Percentiles rank a stretch among this genome's conserved stretches.
phyloP scores from a whole-genome alignment of 30 jellyfish, hydroid and myxozoan species.

The Turritopsis dohrnii region DNA sequence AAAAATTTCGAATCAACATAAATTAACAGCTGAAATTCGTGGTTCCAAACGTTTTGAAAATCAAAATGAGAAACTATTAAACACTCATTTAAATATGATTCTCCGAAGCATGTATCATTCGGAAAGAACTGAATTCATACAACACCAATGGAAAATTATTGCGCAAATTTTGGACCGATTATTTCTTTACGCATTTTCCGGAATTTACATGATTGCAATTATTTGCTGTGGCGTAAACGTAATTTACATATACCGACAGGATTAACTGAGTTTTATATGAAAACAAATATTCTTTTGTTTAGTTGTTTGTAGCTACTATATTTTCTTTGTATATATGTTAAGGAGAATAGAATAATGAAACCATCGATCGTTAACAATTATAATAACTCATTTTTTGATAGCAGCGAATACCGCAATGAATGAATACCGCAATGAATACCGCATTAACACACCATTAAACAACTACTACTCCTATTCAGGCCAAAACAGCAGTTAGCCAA shows the following conservation, averaged over 20 bases:
- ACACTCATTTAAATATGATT: neutral
- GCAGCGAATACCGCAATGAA: too few relatives aligned
- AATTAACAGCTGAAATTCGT: neutral
- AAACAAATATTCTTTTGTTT: too few relatives aligned
- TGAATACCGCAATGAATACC: too few relatives aligned
- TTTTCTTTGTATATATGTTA: too few relatives aligned
- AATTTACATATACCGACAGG: neutral
- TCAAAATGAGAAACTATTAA: neutral
- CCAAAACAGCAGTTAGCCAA: too few relatives aligned
- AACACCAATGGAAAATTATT: conserved; percentile 28
- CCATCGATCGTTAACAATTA: too few relatives aligned
- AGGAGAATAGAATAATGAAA: too few relatives aligned
- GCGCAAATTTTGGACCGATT: conserved; percentile 18
- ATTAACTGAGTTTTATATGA: neutral
- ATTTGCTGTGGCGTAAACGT: conserved; percentile 13
- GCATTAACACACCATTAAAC: too few relatives aligned
- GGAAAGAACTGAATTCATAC: conserved; percentile 26
- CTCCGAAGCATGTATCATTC: conserved; percentile 5
- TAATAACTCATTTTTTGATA: too few relatives aligned
- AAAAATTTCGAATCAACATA: neutral
- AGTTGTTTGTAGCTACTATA: too few relatives aligned
- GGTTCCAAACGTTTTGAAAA: neutral
- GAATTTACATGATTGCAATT: neutral
- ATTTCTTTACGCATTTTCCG: conserved; percentile 2
- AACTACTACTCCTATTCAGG: too few relatives aligned